phyloP scores from a whole-genome alignment of 1,140 invertebrate genomes.

The Drosophila biarmipes region DNA sequence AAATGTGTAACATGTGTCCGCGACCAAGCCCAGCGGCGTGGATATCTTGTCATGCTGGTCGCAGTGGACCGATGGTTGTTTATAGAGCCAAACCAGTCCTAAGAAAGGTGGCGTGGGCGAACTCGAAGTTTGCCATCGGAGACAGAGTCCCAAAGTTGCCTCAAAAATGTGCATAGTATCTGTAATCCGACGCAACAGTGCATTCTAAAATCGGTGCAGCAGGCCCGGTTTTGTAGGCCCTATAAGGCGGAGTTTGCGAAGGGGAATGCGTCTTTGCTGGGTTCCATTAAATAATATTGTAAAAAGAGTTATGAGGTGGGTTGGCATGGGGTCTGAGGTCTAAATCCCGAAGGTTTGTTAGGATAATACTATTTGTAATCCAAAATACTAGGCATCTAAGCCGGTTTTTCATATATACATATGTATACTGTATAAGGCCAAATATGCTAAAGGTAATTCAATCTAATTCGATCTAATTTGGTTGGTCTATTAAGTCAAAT shows the following conservation, averaged over 20 bases:
- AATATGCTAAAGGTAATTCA: too few relatives aligned
- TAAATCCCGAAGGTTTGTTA: neutral
- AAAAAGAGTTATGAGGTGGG: too few relatives aligned
- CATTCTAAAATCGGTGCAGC: constrained; percentile 41
- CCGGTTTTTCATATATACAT: too few relatives aligned
- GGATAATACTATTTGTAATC: too few relatives aligned
- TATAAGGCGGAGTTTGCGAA: neutral
- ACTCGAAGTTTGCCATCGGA: constrained; percentile 62
- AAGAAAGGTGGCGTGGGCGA: constrained; percentile 63
- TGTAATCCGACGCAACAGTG: constrained; percentile 60
- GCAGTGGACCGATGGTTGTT: constrained; percentile 15
- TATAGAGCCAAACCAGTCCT: constrained; percentile 50
- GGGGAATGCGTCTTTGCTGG: neutral
- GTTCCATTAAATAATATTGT: neutral
- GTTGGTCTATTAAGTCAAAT: too few relatives aligned
- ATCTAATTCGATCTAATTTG: too few relatives aligned
- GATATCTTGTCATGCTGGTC: constrained; percentile 24
- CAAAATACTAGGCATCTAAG: too few relatives aligned
- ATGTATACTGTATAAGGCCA: too few relatives aligned
- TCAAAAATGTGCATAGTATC: constrained; percentile 27
- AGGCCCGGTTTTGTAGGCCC: neutral
- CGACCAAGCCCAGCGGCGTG: constrained; percentile 2
- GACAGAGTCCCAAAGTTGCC: constrained; percentile 23
- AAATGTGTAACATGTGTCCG: constrained; percentile 54
- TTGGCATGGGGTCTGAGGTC: neutral